A percentile compares a stretch with the other conserved stretches of the same genome.
These are phyloP conservation scores for Teleogryllus oceanicus DNA, from an alignment of 2,888 invertebrate species.

Conservation along the genomic window DNA sequence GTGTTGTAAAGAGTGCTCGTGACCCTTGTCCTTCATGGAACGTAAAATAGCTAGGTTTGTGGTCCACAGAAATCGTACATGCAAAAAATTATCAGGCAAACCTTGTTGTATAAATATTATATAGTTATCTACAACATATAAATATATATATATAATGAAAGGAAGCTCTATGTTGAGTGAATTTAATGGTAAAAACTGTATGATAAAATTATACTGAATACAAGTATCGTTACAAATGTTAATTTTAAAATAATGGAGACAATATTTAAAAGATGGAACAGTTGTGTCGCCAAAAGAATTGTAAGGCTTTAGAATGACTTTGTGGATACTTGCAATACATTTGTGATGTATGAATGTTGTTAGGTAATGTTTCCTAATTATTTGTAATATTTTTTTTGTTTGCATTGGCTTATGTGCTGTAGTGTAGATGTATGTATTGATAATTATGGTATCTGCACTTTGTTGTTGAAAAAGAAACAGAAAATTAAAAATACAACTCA, in stretches of 20 bases:
- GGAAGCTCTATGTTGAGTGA: conserved; percentile 27
- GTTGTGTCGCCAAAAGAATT: background rate
- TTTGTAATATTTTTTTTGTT: background rate
- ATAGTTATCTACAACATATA: conserved; percentile 25
- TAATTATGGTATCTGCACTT: conserved; percentile 18
- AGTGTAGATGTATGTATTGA: conserved; percentile 18
- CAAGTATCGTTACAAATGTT: conserved; percentile 33
- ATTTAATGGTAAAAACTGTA: conserved; percentile 29
- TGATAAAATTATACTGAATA: conserved; percentile 20
- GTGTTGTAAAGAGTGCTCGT: conserved; percentile 18
- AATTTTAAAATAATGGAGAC: conserved; percentile 34
- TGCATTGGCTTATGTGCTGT: conserved; percentile 18
- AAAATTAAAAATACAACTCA: background rate
- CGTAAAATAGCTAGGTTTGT: background rate
- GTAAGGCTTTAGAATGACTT: background rate
- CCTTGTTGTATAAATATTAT: conserved; percentile 32
- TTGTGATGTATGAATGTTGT: conserved; percentile 10
- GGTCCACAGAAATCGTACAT: conserved; percentile 11
- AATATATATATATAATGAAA: conserved; percentile 26
- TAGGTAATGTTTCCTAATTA: background rate
- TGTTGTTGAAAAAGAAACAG: background rate
- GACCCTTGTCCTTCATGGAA: conserved; percentile 1
- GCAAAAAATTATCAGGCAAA: conserved; percentile 21
- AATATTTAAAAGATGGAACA: conserved; percentile 30
- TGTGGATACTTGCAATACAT: conserved; percentile 18